Percentiles rank a stretch among this genome's conserved stretches.
These are phyloP conservation scores for Zoroaster sp. DNA, from an alignment of 53 echinoderm and acorn worm species.

Conservation along the genomic window DNA sequence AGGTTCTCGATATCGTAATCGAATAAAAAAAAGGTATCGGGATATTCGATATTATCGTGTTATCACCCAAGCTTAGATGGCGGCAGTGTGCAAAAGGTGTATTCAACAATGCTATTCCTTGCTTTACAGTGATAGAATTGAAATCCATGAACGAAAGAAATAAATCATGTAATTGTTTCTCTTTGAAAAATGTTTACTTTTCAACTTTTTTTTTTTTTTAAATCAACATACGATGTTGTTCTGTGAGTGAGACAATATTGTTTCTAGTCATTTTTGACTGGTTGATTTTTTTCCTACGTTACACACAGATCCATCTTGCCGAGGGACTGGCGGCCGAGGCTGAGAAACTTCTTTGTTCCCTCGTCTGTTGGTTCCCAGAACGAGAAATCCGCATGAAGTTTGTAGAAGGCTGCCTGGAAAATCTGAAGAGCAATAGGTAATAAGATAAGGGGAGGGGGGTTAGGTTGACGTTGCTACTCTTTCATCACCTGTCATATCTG, in stretches of 20 bases:
- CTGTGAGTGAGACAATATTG: too few relatives aligned
- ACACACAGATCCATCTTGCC: slow-evolving; percentile 65
- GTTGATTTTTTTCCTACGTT: not conserved
- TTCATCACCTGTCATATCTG: too few relatives aligned
- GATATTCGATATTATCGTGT: too few relatives aligned
- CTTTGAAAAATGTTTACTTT: not conserved
- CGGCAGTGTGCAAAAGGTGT: too few relatives aligned
- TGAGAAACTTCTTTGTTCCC: slow-evolving; percentile 80
- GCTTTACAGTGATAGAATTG: not conserved
- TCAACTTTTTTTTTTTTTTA: not conserved
- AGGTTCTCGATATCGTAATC: too few relatives aligned
- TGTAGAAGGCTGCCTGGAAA: slow-evolving; percentile 89
- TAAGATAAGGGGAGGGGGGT: not conserved
- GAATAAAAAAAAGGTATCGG: too few relatives aligned
- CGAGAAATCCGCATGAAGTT: slow-evolving; percentile 88
- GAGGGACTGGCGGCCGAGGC: slow-evolving; percentile 82
- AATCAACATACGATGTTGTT: too few relatives aligned
- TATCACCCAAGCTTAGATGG: too few relatives aligned
- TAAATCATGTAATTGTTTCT: not conserved
- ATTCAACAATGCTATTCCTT: not conserved
- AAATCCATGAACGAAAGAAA: not conserved
- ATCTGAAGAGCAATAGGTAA: slow-evolving; percentile 80
- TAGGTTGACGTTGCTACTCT: too few relatives aligned
- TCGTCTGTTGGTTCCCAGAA: slow-evolving; percentile 91
- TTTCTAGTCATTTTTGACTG: not conserved